Evolutionary conservation across 2,888 invertebrate genomes (phyloP).

Genomic region (Eupsilia transversa): DNA sequence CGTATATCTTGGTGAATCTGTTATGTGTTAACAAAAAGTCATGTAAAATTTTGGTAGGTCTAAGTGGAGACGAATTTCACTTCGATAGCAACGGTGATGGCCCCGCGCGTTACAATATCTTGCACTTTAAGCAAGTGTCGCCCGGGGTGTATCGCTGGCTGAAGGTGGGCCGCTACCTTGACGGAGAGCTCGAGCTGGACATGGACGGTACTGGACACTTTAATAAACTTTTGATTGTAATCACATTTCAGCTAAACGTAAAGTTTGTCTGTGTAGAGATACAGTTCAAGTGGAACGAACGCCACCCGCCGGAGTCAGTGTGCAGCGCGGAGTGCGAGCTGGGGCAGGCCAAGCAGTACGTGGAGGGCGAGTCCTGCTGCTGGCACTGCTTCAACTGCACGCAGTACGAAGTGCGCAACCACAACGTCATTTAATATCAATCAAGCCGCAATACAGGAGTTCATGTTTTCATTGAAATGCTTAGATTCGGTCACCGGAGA

Average conservation of each 20-base stretch:
- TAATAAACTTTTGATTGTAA: not conserved
- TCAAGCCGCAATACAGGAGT: not conserved
- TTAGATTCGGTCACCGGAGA: slow-evolving; percentile 94
- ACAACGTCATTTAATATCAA: not conserved
- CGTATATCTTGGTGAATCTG: not conserved
- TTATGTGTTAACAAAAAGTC: not conserved
- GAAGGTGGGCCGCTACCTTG: slow-evolving; percentile 95
- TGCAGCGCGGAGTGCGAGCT: slow-evolving; percentile 97
- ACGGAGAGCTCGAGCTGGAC: slow-evolving; percentile 94
- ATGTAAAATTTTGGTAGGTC: slow-evolving; percentile 90
- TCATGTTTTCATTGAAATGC: slow-evolving; percentile 3
- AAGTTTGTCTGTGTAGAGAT: slow-evolving; percentile 90
- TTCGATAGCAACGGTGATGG: slow-evolving; percentile 98
- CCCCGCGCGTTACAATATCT: slow-evolving; percentile 98
- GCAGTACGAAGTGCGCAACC: slow-evolving; percentile 75
- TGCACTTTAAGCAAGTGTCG: slow-evolving; percentile 96
- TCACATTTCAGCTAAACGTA: not conserved
- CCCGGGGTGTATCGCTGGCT: slow-evolving; percentile 95
- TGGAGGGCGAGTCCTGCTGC: slow-evolving; percentile 98
- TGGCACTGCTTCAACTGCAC: slow-evolving; percentile 95
- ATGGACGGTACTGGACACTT: slow-evolving; percentile 92
- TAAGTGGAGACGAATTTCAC: slow-evolving; percentile 96
- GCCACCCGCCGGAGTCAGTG: slow-evolving; percentile 95
- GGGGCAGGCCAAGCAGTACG: slow-evolving; percentile 97
- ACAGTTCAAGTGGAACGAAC: slow-evolving; percentile 94